Evolutionary conservation across 2,797 vertebrate genomes (phyloP).

Genomic region (Selene dorsalis): DNA sequence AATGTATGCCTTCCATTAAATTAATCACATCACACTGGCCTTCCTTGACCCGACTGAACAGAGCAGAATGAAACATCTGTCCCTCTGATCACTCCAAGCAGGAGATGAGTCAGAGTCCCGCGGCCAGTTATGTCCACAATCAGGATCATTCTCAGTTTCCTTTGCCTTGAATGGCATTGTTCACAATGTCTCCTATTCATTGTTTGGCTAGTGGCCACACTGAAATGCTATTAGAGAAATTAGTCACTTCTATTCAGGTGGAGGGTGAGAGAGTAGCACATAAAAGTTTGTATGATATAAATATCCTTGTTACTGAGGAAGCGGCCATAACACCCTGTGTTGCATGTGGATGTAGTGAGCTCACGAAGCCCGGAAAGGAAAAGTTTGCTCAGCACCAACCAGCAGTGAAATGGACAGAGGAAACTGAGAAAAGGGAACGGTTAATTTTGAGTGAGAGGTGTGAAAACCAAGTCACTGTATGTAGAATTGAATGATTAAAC

Average conservation of each 20-base stretch:
- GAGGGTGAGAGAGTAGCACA: conserved; percentile 10
- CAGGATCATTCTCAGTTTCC: conserved; percentile 51
- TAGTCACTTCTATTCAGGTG: conserved; percentile 13
- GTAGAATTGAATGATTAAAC: neutral
- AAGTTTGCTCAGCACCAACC: conserved; percentile 37
- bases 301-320: conserved; percentile 41
- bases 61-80: conserved; percentile 67
- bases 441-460: neutral
- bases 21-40: conserved; percentile 34
- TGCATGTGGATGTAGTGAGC: neutral
- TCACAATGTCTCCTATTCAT: conserved; percentile 37
- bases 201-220: conserved; percentile 25
- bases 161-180: conserved; percentile 60
- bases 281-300: conserved; percentile 18
- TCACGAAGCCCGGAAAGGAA: conserved; percentile 44
- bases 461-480: neutral
- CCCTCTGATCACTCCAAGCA: conserved; percentile 40
- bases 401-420: conserved; percentile 4
- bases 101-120: conserved; percentile 73
- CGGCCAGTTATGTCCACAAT: conserved; percentile 50
- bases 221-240: conserved; percentile 31
- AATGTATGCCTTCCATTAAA: neutral
- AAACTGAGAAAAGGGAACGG: conserved; percentile 11
- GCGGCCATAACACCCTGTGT: conserved; percentile 7
- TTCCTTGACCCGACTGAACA: conserved; percentile 14